phyloP scores from a whole-genome alignment of 2,113 vertebrate species.

The Arvicanthis niloticus region DNA sequence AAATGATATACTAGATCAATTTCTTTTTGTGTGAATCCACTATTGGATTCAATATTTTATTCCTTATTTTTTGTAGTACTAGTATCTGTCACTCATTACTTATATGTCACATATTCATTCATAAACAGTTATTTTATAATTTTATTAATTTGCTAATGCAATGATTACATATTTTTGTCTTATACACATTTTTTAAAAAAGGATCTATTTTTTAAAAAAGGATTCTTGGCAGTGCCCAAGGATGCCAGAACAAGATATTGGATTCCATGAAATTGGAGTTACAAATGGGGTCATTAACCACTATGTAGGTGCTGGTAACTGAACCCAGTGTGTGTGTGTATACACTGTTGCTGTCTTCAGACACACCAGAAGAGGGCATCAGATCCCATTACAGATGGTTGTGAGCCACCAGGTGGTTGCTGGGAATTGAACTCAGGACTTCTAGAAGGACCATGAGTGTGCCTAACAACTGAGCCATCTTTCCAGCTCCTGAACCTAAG shows the following conservation, averaged over 20 bases:
- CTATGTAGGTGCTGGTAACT: too few relatives aligned
- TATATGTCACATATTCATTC: neutral
- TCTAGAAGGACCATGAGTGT: too few relatives aligned
- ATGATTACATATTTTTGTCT: constrained; percentile 14
- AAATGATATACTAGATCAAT: constrained; percentile 2
- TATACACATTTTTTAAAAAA: neutral
- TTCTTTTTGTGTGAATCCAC: neutral
- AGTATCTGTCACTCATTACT: constrained; percentile 7
- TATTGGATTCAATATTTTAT: constrained; percentile 7
- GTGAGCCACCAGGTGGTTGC: too few relatives aligned
- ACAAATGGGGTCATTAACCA: too few relatives aligned
- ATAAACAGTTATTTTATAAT: constrained; percentile 38
- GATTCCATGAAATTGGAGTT: too few relatives aligned
- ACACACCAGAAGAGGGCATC: too few relatives aligned
- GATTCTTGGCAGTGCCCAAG: neutral
- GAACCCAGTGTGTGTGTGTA: too few relatives aligned
- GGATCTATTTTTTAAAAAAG: neutral
- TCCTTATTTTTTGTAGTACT: neutral
- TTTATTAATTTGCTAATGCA: neutral
- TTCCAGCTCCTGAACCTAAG: too few relatives aligned
- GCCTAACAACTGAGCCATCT: too few relatives aligned
- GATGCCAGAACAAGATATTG: neutral
- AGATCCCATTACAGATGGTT: too few relatives aligned
- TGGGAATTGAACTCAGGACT: too few relatives aligned
- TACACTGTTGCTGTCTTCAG: too few relatives aligned